These are phyloP conservation scores for Pteropus rufus DNA, from an alignment of 2,797 vertebrate species.

Conservation along the genomic window DNA sequence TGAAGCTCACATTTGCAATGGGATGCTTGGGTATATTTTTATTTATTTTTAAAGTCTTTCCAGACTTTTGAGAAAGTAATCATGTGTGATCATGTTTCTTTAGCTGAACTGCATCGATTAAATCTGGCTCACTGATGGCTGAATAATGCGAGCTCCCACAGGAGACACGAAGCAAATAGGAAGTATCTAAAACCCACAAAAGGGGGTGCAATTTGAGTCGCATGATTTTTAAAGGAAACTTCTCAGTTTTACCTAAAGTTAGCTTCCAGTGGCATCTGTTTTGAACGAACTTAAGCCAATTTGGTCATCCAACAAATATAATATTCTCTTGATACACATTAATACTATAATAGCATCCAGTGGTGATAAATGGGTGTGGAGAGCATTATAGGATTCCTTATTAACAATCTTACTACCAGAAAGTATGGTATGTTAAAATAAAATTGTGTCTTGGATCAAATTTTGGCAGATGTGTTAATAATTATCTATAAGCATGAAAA, in stretches of 20 bases:
- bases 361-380: background rate
- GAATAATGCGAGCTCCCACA: background rate
- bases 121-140: background rate
- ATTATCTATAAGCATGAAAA: background rate
- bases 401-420: background rate
- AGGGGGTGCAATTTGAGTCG: background rate
- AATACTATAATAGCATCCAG: background rate
- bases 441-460: background rate
- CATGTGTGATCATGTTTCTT: constrained; percentile 35
- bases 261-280: background rate
- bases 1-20: constrained; percentile 48
- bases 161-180: background rate
- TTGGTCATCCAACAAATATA: background rate
- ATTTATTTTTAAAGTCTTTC: constrained; percentile 60
- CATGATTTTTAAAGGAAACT: background rate
- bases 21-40: constrained; percentile 49
- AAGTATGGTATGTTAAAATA: background rate
- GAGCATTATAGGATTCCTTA: background rate
- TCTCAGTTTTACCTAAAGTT: background rate
- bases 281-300: background rate
- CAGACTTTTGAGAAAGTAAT: constrained; percentile 50
- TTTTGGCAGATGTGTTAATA: background rate
- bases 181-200: background rate
- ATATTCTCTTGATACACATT: background rate
- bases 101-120: background rate